Evolutionary conservation across 2,113 vertebrate genomes (phyloP).

Genomic region (Noctilio leporinus): DNA sequence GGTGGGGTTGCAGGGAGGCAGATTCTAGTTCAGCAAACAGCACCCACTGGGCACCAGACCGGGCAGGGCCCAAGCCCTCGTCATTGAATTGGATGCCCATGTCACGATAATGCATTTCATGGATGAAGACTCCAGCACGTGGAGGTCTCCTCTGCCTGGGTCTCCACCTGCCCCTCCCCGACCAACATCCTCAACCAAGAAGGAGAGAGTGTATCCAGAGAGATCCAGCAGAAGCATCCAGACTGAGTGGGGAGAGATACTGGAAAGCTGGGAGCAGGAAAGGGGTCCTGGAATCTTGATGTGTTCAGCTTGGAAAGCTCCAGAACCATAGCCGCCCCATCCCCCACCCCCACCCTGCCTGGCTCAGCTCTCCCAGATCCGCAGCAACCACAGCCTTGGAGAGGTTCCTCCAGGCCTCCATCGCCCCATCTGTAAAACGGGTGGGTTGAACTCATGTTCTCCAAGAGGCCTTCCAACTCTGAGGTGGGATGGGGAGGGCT

Average conservation of each 20-base stretch:
- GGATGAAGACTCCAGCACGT: neutral
- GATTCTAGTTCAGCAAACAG: neutral
- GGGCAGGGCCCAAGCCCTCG: neutral
- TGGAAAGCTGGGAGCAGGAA: neutral
- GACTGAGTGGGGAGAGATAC: neutral
- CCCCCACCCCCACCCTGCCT: no score
- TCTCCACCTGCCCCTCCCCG: neutral
- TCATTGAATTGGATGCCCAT: neutral
- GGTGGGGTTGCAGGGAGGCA: neutral
- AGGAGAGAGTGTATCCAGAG: neutral
- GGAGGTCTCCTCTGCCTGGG: neutral
- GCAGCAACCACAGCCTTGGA: neutral
- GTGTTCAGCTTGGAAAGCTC: neutral
- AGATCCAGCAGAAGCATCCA: neutral
- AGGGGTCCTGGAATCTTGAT: neutral
- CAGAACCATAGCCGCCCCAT: no score
- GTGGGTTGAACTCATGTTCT: neutral
- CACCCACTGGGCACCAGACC: neutral
- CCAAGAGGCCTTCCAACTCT: neutral
- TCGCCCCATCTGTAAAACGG: conserved; percentile 36
- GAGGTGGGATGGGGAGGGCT: neutral
- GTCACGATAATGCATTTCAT: neutral
- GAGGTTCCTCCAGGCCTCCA: neutral
- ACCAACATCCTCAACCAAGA: neutral
- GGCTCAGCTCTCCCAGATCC: neutral